A percentile compares a stretch with the other conserved stretches of the same genome.
Evolutionary conservation across 2,797 vertebrate species (phyloP).

Genomic region (Chiroxiphia lanceolata): DNA sequence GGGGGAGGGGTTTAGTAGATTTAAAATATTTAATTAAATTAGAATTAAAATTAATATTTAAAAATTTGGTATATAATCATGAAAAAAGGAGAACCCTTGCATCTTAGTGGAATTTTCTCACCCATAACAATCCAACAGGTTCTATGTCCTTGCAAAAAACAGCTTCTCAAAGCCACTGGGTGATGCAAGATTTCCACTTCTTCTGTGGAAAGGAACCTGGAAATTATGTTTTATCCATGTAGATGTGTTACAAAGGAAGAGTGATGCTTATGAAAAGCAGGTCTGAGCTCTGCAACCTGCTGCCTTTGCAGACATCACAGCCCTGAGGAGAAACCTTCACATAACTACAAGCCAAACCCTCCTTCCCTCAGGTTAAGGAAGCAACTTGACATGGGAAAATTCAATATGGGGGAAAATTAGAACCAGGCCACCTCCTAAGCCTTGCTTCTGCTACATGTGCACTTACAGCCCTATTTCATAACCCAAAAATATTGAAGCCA

Average conservation of each 20-base stretch:
- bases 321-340: background rate
- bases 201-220: background rate
- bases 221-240: fast-evolving
- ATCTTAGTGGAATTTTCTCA: background rate
- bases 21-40: too few relatives aligned
- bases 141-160: background rate
- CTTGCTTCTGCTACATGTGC: background rate
- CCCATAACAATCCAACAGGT: background rate
- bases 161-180: background rate
- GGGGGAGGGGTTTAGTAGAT: too few relatives aligned
- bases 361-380: background rate
- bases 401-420: background rate
- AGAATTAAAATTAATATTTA: too few relatives aligned
- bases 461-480: background rate
- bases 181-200: background rate
- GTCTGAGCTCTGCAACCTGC: background rate
- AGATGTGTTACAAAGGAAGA: background rate
- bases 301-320: background rate
- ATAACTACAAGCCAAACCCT: background rate
- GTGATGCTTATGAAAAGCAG: background rate
- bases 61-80: background rate
- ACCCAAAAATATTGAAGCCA: background rate
- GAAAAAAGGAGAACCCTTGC: background rate
- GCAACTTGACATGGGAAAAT: background rate
- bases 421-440: background rate